phyloP scores from a whole-genome alignment of 2,113 vertebrate genomes.

The Prietella phreatophila region DNA sequence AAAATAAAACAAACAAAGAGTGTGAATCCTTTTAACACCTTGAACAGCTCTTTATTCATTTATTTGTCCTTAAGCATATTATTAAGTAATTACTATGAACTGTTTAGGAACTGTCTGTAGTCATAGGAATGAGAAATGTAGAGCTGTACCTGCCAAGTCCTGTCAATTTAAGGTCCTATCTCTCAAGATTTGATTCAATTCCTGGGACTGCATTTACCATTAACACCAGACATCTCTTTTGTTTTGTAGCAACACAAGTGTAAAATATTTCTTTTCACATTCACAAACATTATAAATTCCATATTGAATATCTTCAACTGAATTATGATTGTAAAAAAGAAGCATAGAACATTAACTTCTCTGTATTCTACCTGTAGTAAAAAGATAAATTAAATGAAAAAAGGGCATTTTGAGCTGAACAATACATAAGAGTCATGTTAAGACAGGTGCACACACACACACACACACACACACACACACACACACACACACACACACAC shows the following conservation, averaged over 20 bases:
- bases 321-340: background rate
- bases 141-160: too few species aligned
- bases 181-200: too few species aligned
- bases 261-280: background rate
- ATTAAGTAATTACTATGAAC: background rate
- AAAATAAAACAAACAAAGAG: background rate
- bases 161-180: background rate
- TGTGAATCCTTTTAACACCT: background rate
- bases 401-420: background rate
- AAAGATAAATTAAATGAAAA: background rate
- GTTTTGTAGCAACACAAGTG: background rate
- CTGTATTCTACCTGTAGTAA: background rate
- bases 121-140: background rate
- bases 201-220: background rate
- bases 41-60: background rate
- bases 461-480: background rate
- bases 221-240: background rate
- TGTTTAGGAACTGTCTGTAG: background rate
- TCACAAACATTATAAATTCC: background rate
- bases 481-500: background rate
- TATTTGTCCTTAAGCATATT: background rate
- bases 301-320: background rate
- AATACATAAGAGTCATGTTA: background rate
- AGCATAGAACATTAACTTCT: background rate
- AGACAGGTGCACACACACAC: constrained; percentile 13